Conservation (phyloP, 1,140 invertebrate species). For the Zaprionus camerounensis region DNA sequence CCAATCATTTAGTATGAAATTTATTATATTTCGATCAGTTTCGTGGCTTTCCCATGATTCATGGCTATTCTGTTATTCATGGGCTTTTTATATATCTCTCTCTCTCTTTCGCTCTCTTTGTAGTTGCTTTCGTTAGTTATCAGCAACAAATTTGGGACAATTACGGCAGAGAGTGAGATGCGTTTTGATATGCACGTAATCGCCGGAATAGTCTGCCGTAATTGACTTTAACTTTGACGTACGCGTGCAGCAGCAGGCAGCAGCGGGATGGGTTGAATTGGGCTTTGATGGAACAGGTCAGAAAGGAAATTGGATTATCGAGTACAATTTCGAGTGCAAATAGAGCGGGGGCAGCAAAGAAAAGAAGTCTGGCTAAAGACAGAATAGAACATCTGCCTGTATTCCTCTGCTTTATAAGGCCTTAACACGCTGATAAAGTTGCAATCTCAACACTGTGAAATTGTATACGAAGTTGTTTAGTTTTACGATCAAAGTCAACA, state of each 20-base stretch:
- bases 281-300: neutral
- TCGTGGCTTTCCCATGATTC: slow-evolving; percentile 24
- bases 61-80: slow-evolving; percentile 39
- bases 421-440: neutral
- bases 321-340: neutral
- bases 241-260: slow-evolving; percentile 30
- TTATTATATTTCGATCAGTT: slow-evolving; percentile 36
- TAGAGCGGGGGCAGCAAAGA: neutral
- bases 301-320: slow-evolving; percentile 1
- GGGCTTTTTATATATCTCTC: too few relatives aligned
- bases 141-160: slow-evolving; percentile 47
- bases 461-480: slow-evolving; percentile 1
- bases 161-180: slow-evolving; percentile 35
- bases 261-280: slow-evolving; percentile 11
- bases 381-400: neutral
- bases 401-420: neutral
- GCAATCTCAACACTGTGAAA: neutral
- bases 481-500: slow-evolving; percentile 56
- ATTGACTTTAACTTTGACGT: slow-evolving; percentile 73
- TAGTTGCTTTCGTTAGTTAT: slow-evolving; percentile 44
- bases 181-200: slow-evolving; percentile 43
- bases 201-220: slow-evolving; percentile 46
- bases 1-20: slow-evolving; percentile 55
- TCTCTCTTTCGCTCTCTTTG: neutral
- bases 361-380: neutral